Evolutionary conservation across 2,888 invertebrate species (phyloP), one percentile per base, ranked within the genome.

Genomic region (Diaperis boleti): DNA sequence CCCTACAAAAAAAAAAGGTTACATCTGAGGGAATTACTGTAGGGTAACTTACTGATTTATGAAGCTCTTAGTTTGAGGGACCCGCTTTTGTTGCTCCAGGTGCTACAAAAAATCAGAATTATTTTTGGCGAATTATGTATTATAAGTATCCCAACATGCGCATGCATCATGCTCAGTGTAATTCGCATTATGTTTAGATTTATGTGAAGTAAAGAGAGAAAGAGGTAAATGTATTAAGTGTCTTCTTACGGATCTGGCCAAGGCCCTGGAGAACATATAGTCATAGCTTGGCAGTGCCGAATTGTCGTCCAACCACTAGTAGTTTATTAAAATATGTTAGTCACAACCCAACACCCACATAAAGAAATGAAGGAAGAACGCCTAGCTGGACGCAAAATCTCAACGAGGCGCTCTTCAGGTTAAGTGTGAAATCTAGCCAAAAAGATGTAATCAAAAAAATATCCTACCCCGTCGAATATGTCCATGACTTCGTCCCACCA

Each of bases 401-500:
- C 39, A 2, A 41, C 42, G 49, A 61, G 54, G 35, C 4, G 13
- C 15, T 20, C n/a, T 10, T 13, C 8, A 1, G 8, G 11, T 15
- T 39, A 13, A 54, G 3, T 2, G 33, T 33, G 33, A 44, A 45
- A 42, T 33, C 57, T 59, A 59, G 37, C 41, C 35, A 56, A 66
- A 63, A 59, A 55, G n/a, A 22, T 39, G 20, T 20, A 56, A 35
- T 11, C 10, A 45, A 61, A 59, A 84, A 85, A 83, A 77, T 79
- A 81, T 86, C 92, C 89, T 93, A 94, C 94, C 92, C 92, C 93
- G 82, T 94, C 93, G 88, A 94, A 94, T 86, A 94, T 93, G 87
- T 94, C 94, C 92, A 94, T 92, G 86, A 94, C 92, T 89, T 94
- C 94, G 90, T 94, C 93, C 94, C 94, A 94, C 93, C 93, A 94